Base-by-base conservation (phyloP, 2,113 vertebrate species). In the Vireo altiloquus region DNA sequence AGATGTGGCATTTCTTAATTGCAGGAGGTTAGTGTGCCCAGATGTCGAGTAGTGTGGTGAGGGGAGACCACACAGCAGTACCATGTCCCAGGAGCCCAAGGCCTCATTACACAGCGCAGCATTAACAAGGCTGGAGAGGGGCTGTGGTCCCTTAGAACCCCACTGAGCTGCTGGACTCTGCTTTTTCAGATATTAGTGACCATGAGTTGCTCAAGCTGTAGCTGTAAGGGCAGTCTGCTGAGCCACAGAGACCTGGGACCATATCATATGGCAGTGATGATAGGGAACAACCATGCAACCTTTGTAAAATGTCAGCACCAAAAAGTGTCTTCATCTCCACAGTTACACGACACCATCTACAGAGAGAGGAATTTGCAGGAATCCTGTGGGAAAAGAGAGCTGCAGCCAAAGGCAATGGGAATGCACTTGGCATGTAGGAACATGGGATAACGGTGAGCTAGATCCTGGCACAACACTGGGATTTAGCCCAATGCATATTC, bases 11-110 rank as follows among this genome's bases (percentile, higher is more conserved):
- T 42, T 57, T 60, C 33, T 63, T 89, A 83, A 39, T 42, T 70
- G 68, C 39, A 42, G 50, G 50, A 56, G 28, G 14, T 31, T 37
- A n/a, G 22, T 1, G 1, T 46, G 37, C 53, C 63, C 64, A 59
- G 11, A 25, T 40, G 56, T n/a, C 0, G 1, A 81, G 50, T 2
- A 0, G 23, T 4, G 1, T 16, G 77, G 52, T 17, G 42, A 87
- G 39, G 19, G 37, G 33, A 80, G 14, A 70, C 39, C 7, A 4
- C 59, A 69, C 25, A 69, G 83, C 18, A 3, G 53, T 31, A 31
- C 18, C 60, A 11, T 1, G 0, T 70, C 25, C 69, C 4, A 4
- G n/a, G 59, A 92, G 40, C 63, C 74, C 0, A 0, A 80, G 77
- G 68, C 54, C 9, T 1, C 3, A 0, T 46, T n/a, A 63, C 71